Evolutionary conservation across 2,888 invertebrate genomes (phyloP), one percentile per base, ranked within the genome.

Genomic region (Amorpha juglandis): DNA sequence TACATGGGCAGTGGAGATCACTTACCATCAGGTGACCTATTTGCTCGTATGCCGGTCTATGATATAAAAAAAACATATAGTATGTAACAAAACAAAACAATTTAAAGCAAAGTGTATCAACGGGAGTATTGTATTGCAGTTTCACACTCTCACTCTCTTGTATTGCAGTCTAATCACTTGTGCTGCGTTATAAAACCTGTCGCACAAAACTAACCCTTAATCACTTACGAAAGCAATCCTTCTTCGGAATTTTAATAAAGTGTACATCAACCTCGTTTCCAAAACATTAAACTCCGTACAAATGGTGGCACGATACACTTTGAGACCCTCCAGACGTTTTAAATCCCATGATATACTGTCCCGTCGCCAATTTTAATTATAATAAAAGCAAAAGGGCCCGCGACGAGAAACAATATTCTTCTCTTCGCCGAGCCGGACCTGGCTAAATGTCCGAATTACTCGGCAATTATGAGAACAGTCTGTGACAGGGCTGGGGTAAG

Each of bases 361-460:
- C 12, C n/a, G 33, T 35, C 58, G 35, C 19, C 53, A 58, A 47
- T 65, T 58, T 47, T 33, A 55, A 64, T 64, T 55, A 64, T 65
- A 65, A 58, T 65, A 47, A 65, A 65, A 58, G 64, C 55, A 65
- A 35, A 35, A 47, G 55, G 19, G 12, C 19, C 38, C 55, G 16
- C 27, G 47, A 48, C 47, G 55, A 64, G 64, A 58, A 65, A 65
- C 64, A 65, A 58, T 65, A 65, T 58, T 65, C 64, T 48, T 51
- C 51, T 19, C 47, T 35, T 48, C 47, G 47, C 16, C 35, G 21
- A n/a, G 47, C 47, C 55, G 64, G 55, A 58, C 64, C 21, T 64
- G 55, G 48, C 47, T 58, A 48, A 65, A 58, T 65, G 64, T 65
- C 47, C 58, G 58, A 65, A 65, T 65, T 65, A 65, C 64, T 65